These are phyloP conservation scores for Hyppa rectilinea DNA, from an alignment of 2,888 invertebrate species.

Conservation along the genomic window DNA sequence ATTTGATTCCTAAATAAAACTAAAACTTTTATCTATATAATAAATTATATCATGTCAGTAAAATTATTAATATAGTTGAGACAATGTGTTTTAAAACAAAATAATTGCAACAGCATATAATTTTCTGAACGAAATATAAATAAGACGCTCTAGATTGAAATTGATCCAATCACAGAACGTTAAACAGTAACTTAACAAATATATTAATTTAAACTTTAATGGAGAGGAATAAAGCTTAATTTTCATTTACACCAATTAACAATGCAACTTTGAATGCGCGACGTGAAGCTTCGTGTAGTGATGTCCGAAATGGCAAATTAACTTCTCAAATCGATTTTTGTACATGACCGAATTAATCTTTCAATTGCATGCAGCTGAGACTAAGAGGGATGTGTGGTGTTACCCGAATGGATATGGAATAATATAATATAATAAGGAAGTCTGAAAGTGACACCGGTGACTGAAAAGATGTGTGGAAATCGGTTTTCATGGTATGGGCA, in stretches of 20 bases:
- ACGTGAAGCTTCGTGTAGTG: constrained; percentile 56
- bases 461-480: no score
- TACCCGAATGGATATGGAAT: no score
- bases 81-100: background rate
- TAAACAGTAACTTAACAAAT: background rate
- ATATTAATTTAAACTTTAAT: constrained; percentile 19
- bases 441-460: no score
- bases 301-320: constrained; percentile 1
- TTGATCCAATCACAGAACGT: constrained; percentile 50
- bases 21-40: background rate
- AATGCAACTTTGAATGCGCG: constrained; percentile 55
- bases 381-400: no score
- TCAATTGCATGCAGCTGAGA: no score
- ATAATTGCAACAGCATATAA: background rate
- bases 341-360: background rate
- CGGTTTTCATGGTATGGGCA: no score
- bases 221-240: accelerated
- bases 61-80: background rate
- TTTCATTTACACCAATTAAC: constrained; percentile 12
- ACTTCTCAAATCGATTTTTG: background rate
- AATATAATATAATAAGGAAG: no score
- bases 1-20: background rate
- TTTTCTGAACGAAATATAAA: constrained; percentile 49
- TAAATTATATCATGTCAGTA: no score
- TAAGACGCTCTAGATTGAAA: constrained; percentile 52